These are phyloP conservation scores for Spondyliosoma cantharus DNA, from an alignment of 2,797 vertebrate species.

Conservation along the genomic window DNA sequence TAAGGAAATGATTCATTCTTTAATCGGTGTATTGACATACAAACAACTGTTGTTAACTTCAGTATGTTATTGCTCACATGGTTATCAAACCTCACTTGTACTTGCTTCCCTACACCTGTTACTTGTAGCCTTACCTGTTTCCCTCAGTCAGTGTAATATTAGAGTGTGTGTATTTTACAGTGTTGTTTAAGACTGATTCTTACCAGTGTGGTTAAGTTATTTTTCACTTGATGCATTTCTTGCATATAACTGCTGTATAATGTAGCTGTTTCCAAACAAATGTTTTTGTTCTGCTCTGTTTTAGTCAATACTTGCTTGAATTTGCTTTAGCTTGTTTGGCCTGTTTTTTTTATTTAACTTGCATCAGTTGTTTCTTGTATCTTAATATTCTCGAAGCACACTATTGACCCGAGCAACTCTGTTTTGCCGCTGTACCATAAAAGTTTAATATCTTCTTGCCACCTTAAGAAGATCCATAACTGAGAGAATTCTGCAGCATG, in stretches of 20 bases:
- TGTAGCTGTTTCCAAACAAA: too few species aligned
- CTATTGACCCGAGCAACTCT: background rate
- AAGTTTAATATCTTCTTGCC: background rate
- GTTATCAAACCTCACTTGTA: background rate
- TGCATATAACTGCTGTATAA: too few species aligned
- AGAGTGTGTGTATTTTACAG: background rate
- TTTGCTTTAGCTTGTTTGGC: background rate
- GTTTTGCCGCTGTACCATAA: background rate
- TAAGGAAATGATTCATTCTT: background rate
- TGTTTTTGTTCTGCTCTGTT: background rate
- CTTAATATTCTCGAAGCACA: background rate
- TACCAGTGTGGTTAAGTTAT: background rate
- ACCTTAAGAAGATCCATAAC: background rate
- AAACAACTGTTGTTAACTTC: background rate
- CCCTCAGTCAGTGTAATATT: background rate
- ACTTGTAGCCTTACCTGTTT: too few species aligned
- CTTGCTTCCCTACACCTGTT: background rate
- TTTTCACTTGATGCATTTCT: background rate
- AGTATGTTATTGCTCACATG: too few species aligned
- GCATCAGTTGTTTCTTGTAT: background rate
- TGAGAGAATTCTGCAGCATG: background rate
- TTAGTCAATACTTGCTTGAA: background rate
- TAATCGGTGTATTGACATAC: background rate
- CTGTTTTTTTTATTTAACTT: background rate
- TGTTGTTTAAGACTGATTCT: background rate